Percentiles rank a stretch among this genome's conserved stretches.
These are phyloP conservation scores for Xylota sylvarum DNA, from an alignment of 2,888 invertebrate species.

Conservation along the genomic window DNA sequence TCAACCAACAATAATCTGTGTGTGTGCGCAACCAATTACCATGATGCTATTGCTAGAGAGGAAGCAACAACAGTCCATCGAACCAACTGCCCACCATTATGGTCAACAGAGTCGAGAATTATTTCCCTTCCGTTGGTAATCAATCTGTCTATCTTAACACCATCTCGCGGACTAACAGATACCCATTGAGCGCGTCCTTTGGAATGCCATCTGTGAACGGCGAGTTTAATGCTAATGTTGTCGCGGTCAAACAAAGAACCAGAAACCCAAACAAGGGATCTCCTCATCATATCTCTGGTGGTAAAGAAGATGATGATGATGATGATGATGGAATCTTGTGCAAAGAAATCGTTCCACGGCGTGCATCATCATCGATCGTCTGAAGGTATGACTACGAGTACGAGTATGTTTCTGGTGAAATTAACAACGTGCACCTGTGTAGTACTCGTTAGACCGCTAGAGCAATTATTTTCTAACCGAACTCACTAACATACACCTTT, in stretches of 20 bases:
- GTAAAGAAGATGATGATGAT: neutral
- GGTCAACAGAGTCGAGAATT: slow-evolving; percentile 30
- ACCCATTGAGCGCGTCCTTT: slow-evolving; percentile 23
- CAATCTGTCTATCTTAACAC: slow-evolving; percentile 72
- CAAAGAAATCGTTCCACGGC: slow-evolving; percentile 43
- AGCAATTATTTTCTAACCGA: slow-evolving; percentile 76
- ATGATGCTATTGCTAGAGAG: neutral
- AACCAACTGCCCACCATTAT: slow-evolving; percentile 38
- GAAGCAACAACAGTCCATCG: slow-evolving; percentile 29
- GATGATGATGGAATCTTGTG: slow-evolving; percentile 47
- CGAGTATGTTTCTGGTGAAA: slow-evolving; percentile 10
- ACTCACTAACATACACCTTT: slow-evolving; percentile 63
- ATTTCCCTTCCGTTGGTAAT: slow-evolving; percentile 59
- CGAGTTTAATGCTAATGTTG: slow-evolving; percentile 68
- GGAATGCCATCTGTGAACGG: slow-evolving; percentile 49
- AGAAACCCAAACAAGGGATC: slow-evolving; percentile 41
- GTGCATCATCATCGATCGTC: slow-evolving; percentile 31
- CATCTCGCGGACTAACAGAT: slow-evolving; percentile 24
- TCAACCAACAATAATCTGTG: slow-evolving; percentile 61
- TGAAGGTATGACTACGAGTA: too few relatives aligned
- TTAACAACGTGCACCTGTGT: slow-evolving; percentile 69
- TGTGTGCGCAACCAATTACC: slow-evolving; percentile 59
- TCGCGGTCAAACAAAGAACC: slow-evolving; percentile 47
- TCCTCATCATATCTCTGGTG: slow-evolving; percentile 39
- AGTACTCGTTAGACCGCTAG: slow-evolving; percentile 57